Evolutionary conservation across 1,140 invertebrate species (phyloP).

Genomic region (Papilio helenus): DNA sequence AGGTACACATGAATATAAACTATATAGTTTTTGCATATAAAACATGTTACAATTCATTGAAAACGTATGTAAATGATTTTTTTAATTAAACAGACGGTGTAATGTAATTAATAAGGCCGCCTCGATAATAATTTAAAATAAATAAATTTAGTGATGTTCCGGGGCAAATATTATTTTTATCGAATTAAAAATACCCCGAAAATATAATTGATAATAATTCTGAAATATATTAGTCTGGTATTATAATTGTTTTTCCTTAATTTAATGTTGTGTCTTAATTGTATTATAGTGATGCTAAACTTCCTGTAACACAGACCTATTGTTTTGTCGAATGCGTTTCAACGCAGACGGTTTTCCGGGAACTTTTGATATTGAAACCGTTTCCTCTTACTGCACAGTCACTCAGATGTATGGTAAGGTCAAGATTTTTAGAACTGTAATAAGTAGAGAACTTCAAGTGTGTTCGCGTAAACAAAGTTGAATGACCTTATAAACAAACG

Average conservation of each 20-base stretch:
- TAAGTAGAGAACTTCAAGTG: not conserved
- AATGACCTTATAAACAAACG: not conserved
- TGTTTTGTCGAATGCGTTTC: not conserved
- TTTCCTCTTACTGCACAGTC: not conserved
- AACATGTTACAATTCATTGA: not conserved
- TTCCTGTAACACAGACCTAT: not conserved
- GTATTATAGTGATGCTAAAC: not conserved
- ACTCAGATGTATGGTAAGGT: not conserved
- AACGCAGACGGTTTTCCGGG: constrained; percentile 14
- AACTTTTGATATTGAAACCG: not conserved
- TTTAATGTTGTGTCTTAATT: too few relatives aligned
- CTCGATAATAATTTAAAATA: constrained; percentile 3
- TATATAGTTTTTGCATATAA: not conserved
- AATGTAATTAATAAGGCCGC: constrained; percentile 16
- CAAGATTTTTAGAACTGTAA: not conserved
- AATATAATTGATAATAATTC: not conserved
- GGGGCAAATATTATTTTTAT: not conserved
- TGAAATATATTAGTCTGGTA: not conserved
- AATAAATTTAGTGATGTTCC: constrained; percentile 1
- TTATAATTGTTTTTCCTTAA: not conserved
- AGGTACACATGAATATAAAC: not conserved
- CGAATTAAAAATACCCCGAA: not conserved
- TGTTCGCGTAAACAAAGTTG: not conserved
- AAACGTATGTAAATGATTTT: not conserved
- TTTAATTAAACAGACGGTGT: constrained; percentile 7